phyloP scores from a whole-genome alignment of 1,140 invertebrate species.

The Aphaenogaster floridana region DNA sequence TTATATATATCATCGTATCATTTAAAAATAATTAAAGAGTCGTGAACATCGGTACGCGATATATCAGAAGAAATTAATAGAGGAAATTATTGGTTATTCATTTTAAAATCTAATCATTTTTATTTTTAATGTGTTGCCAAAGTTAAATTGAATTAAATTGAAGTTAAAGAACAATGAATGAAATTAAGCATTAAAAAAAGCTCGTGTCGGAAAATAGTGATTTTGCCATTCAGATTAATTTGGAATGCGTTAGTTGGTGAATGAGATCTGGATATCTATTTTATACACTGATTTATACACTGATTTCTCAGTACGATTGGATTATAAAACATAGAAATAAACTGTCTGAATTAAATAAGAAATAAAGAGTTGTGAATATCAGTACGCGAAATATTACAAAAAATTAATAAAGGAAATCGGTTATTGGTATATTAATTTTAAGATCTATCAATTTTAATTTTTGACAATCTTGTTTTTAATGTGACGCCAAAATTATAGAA shows the following conservation, averaged over 20 bases:
- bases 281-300: no score
- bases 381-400: background rate
- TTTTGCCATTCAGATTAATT: constrained; percentile 10
- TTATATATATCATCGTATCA: no score
- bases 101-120: no score
- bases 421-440: background rate
- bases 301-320: background rate
- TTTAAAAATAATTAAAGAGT: background rate
- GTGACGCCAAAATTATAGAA: background rate
- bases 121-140: background rate
- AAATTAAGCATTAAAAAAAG: background rate
- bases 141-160: no score
- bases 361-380: background rate
- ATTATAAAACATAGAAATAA: background rate
- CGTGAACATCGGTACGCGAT: background rate
- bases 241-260: background rate
- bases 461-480: background rate
- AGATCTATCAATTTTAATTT: background rate
- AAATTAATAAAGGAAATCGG: background rate
- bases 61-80: no score
- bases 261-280: background rate
- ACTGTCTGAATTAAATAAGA: background rate
- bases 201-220: background rate
- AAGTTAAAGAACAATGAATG: background rate
- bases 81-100: no score